Evolutionary conservation across 2,797 vertebrate genomes (phyloP), one percentile per base, ranked within the genome.

Genomic region (Coendou prehensilis): DNA sequence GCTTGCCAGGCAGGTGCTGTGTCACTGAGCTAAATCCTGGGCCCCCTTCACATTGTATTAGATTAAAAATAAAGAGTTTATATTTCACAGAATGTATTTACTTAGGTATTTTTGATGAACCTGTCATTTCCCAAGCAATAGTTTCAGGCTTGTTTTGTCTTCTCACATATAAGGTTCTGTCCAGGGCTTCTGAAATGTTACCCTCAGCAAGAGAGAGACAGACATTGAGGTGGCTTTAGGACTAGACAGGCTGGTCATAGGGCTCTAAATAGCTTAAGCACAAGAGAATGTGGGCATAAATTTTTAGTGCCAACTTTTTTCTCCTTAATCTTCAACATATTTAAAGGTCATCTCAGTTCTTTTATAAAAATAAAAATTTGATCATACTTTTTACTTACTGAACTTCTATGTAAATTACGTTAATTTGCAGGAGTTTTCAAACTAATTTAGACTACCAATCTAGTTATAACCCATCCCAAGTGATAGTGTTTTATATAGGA

Each of bases 41-140:
- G 37, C 37, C 37, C 37, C 37, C 37, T 41, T 41, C 37, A 41
- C 37, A 41, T 41, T 41, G 37, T 41, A 78, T 73, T 85, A 75
- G 30, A 89, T 47, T 83, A 37, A 76, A 87, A 94, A 87, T 84
- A 20, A 84, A 75, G 94, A n/a, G 22, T 61, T 87, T 93, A 28
- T 50, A 56, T 79, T 92, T 83, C 11, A 57, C 64, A 47, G 59
- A 89, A 83, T 18, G 37, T 92, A 71, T 71, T 57, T 93, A 61
- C 81, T 92, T 89, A 15, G 79, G 22, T 59, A 69, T 56, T 96
- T 87, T 57, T 89, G 18, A 76, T 64, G 28, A 78, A 78, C 28
- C 61, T 57, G 41, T 78, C 37, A 73, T 78, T 78, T 84, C 63
- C 76, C 89, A 73, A 75, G 81, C 22, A 78, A 71, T 89, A 61